Evolutionary conservation across 1,140 invertebrate genomes (phyloP).

Genomic region (Lineus longissimus): DNA sequence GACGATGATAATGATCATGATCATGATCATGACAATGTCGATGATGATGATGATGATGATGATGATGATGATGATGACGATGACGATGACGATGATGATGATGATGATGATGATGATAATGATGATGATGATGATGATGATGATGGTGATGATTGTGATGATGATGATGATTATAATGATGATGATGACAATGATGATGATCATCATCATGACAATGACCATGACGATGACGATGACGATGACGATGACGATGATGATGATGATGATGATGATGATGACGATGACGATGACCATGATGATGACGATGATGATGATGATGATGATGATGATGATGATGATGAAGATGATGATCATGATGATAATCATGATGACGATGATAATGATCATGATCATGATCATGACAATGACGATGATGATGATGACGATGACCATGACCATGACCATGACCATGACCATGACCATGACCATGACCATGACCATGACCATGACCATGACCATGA

Average conservation of each 20-base stretch:
- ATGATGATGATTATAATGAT: too few relatives aligned
- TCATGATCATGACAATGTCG: conserved; percentile 2
- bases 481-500: too few relatives aligned
- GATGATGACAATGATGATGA: neutral
- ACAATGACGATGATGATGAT: neutral
- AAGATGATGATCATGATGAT: too few relatives aligned
- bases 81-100: neutral
- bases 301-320: conserved; percentile 6
- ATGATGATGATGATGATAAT: neutral
- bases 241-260: neutral
- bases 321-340: neutral
- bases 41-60: neutral
- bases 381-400: too few relatives aligned
- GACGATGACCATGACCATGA: too few relatives aligned
- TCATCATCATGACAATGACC: neutral
- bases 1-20: neutral
- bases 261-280: neutral
- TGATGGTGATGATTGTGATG: too few relatives aligned
- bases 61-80: neutral
- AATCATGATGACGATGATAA: too few relatives aligned
- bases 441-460: too few relatives aligned
- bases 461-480: too few relatives aligned
- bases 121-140: neutral
- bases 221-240: neutral
- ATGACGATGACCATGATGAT: neutral